Evolutionary conservation across 64 coral and sea anemone species (phyloP), one percentile per base, ranked within the genome.

Genomic region (Hydrozoanthus tunicans): DNA sequence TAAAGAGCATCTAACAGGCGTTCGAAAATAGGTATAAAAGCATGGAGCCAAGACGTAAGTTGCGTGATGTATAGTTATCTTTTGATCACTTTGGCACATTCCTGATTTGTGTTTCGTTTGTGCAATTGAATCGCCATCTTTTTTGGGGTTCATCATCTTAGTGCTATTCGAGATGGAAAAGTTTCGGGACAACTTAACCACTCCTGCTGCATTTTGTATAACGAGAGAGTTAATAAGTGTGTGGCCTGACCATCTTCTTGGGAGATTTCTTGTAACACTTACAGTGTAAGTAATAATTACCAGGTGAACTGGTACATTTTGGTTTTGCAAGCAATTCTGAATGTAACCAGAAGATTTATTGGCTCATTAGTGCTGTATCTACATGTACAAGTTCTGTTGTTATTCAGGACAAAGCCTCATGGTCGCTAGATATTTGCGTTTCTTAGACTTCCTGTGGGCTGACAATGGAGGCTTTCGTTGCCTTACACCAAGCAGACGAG

Each of bases 381-480:
- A 9, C 25, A 8, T 51, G 71, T 74, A 11, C 26, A 57, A 24
- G 17, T 59, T 15, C 1, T 7, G 8, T 59, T 81, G 5, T 62
- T 11, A 7, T n/a, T 59, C n/a, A 63, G 26, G 20, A 60, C 58
- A 14, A 26, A 62, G 53, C 43, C 73, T 17, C 4, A 27, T 10
- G 43, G 32, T 73, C n/a, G 67, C 23, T 74, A 70, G 84, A 70
- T 88, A 9, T 88, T 88, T 88, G 66, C 57, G 17, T 73, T 88
- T 84, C 74, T 6, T 75, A 88, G 84, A 69, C 84, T 75, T 73
- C 69, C 55, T 51, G 90, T 20, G 89, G 92, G 59, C 77, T 96
- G 14, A 77, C 89, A 11, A 96, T 96, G 95, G 95, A 96, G 79
- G 92, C 95, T 2, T 96, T 74, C 83, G 95, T 96, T 25, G 95